Base-by-base conservation (phyloP, 2,113 vertebrate species). In the Procavia capensis region DNA sequence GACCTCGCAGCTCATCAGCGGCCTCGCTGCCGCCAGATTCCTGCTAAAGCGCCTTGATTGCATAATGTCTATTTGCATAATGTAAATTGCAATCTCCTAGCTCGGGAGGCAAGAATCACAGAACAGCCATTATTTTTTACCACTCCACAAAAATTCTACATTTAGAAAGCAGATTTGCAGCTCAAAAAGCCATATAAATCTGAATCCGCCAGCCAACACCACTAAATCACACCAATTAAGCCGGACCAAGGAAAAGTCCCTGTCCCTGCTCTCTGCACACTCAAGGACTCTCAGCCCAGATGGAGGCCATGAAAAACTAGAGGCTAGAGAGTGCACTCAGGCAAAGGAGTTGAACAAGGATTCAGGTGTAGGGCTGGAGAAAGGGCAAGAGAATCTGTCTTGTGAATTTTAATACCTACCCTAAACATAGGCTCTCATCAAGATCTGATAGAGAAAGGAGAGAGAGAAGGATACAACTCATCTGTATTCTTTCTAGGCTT, bases 11-110 rank as follows among this genome's bases (percentile, higher is more conserved):
- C 98, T 98, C 98, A 98, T 98, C 98, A 98, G 97, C 78, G 70
- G 59, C 97, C 98, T 94, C 86, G 84, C 96, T 74, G 83, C 94
- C 68, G 87, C 96, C 98, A 97, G 96, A 97, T 97, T 97, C 97
- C 96, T 57, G 95, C 97, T 97, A 97, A 98, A 98, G 96, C 96
- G 97, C 94, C 98, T 98, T 98, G 98, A 98, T 98, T 98, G 98
- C 98, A 98, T 98, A 98, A 98, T 96, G 97, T 93, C 92, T 97
- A 98, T 98, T 98, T 98, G 98, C 98, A 98, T 98, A 97, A 98
- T 98, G 98, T 97, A 98, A 98, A 98, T 98, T 98, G 98, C 98
- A 98, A 97, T 98, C 98, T 98, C 97, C 97, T 97, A 97, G 96
- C 97, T 96, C 74, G 81, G 97, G 97, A 98, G 97, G 97, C 96